These are phyloP conservation scores for Arctopsyche grandis DNA, from an alignment of 1,140 invertebrate genomes.

Conservation along the genomic window DNA sequence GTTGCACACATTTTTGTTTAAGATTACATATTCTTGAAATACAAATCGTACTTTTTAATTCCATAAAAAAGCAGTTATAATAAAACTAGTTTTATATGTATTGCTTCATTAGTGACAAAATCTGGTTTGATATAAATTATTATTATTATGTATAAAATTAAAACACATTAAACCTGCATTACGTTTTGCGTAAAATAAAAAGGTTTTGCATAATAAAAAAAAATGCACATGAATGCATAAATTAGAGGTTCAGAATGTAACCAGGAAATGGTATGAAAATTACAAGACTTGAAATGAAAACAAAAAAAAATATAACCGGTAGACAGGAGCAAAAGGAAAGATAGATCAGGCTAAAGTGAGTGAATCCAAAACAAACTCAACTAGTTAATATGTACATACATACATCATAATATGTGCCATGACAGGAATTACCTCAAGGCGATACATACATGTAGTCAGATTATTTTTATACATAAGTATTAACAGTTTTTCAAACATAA, in stretches of 20 bases:
- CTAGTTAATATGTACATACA: too few relatives aligned
- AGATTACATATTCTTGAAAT: conserved; percentile 55
- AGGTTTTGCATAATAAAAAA: background rate
- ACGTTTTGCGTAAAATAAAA: conserved; percentile 25
- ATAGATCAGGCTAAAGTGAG: conserved; percentile 46
- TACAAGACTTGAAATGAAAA: conserved; percentile 1
- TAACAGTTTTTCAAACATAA: too few relatives aligned
- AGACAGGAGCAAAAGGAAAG: conserved; percentile 27
- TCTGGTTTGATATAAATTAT: conserved; percentile 51
- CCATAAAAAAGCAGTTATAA: conserved; percentile 54
- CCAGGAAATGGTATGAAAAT: background rate
- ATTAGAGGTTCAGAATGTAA: background rate
- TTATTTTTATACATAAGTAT: too few relatives aligned
- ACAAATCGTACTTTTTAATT: conserved; percentile 49
- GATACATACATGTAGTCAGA: too few relatives aligned
- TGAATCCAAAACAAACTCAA: conserved; percentile 51
- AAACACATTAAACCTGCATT: conserved; percentile 50
- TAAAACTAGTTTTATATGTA: conserved; percentile 54
- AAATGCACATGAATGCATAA: background rate
- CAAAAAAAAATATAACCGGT: background rate
- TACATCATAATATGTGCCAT: too few relatives aligned
- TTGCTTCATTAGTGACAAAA: conserved; percentile 55
- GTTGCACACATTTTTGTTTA: conserved; percentile 54
- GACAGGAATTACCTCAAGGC: too few relatives aligned
- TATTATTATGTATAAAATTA: conserved; percentile 40